Conservation (phyloP, 2,888 invertebrate genomes). For the Leptarthrus brevirostris region DNA sequence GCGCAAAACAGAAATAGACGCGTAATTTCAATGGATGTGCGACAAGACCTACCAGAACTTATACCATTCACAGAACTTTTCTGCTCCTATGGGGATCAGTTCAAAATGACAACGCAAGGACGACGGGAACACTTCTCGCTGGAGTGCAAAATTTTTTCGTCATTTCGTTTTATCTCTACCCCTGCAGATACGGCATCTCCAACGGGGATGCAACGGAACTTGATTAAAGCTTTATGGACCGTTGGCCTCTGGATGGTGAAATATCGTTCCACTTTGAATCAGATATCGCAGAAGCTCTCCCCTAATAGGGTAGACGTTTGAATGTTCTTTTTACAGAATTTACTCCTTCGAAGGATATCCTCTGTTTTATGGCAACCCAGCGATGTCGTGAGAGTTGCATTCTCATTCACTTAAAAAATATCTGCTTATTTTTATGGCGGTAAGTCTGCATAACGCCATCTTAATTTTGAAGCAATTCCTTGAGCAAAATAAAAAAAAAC, state of each 20-base stretch:
- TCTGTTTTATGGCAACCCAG: constrained; percentile 1
- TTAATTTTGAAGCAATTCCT: constrained; percentile 32
- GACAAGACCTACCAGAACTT: neutral
- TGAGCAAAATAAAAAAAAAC: constrained; percentile 1
- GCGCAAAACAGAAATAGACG: constrained; percentile 34
- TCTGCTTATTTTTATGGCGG: constrained; percentile 37
- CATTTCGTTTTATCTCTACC: neutral
- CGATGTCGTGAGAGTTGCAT: constrained; percentile 16
- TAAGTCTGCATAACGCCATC: constrained; percentile 23
- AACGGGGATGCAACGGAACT: constrained; percentile 23
- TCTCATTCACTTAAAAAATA: constrained; percentile 15
- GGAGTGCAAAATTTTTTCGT: neutral
- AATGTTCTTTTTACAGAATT: constrained; percentile 1
- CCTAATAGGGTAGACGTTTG: neutral
- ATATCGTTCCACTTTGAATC: constrained; percentile 5
- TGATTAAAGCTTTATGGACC: constrained; percentile 37
- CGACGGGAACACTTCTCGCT: neutral
- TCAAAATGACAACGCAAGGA: neutral
- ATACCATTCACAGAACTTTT: neutral
- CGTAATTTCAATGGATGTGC: constrained; percentile 9
- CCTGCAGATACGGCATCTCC: neutral
- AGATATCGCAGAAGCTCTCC: neutral
- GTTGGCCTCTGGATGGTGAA: constrained; percentile 6
- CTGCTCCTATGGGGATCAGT: constrained; percentile 15
- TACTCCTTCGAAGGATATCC: neutral